Conservation (phyloP, 2,888 invertebrate genomes). For the Drosophila lutescens region DNA sequence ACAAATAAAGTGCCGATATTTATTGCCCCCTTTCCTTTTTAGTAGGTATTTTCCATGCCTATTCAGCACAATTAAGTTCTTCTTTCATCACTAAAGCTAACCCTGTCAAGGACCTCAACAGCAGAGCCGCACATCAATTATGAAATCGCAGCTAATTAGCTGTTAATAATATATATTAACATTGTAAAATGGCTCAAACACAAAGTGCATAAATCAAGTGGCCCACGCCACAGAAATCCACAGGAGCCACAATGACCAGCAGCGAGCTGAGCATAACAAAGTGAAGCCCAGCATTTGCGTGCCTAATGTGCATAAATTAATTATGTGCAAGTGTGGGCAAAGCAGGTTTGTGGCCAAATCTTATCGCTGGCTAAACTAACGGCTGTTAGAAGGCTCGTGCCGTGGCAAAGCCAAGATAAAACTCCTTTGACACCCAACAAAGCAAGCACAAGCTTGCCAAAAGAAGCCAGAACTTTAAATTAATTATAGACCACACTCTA, state of each 20-base stretch:
- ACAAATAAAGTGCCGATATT: too few relatives aligned
- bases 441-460: constrained; percentile 50
- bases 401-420: constrained; percentile 56
- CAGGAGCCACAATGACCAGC: constrained; percentile 34
- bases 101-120: constrained; percentile 7
- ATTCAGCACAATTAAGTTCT: background rate
- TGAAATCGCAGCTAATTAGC: constrained; percentile 71
- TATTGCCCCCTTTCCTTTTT: background rate
- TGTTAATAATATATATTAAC: constrained; percentile 75
- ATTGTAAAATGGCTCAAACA: constrained; percentile 53
- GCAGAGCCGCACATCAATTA: constrained; percentile 50
- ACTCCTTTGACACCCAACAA: constrained; percentile 48
- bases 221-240: constrained; percentile 16
- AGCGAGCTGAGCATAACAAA: constrained; percentile 41
- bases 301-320: constrained; percentile 76
- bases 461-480: constrained; percentile 66
- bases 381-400: constrained; percentile 63
- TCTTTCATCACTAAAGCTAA: background rate
- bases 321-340: constrained; percentile 38
- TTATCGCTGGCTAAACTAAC: constrained; percentile 68
- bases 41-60: background rate
- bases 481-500: constrained; percentile 57
- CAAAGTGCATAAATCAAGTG: constrained; percentile 70
- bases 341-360: constrained; percentile 35
- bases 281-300: constrained; percentile 58